phyloP scores from a whole-genome alignment of 1,140 invertebrate species.

The Asbolus verrucosus region DNA sequence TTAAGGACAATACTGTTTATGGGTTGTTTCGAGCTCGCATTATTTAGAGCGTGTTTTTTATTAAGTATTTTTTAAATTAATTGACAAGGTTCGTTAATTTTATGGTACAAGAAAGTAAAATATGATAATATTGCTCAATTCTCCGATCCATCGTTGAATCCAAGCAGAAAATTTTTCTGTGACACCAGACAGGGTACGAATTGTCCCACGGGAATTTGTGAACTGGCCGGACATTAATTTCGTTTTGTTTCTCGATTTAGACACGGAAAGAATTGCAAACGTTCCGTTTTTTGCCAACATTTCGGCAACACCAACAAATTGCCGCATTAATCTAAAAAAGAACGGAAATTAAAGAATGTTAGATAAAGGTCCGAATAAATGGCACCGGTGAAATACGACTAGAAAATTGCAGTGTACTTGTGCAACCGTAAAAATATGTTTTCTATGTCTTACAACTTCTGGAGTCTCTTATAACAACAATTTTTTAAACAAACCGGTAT shows the following conservation, averaged over 20 bases:
- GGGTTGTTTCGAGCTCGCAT: too few relatives aligned
- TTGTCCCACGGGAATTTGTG: constrained; percentile 43
- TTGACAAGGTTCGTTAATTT: constrained; percentile 32
- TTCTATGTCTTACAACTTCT: not conserved
- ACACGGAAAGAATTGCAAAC: constrained; percentile 40
- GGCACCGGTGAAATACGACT: not conserved
- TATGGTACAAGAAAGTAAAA: constrained; percentile 25
- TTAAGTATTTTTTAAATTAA: constrained; percentile 28
- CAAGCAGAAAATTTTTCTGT: not conserved
- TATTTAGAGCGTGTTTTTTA: constrained; percentile 34
- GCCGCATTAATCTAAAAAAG: constrained; percentile 6
- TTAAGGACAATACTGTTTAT: constrained; percentile 29
- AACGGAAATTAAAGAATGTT: constrained; percentile 11
- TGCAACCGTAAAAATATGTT: constrained; percentile 24
- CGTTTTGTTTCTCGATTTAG: constrained; percentile 24
- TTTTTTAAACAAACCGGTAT: constrained; percentile 41
- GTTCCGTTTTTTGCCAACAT: constrained; percentile 14
- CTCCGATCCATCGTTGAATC: not conserved
- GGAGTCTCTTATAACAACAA: not conserved
- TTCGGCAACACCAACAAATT: constrained; percentile 15
- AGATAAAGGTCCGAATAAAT: too few relatives aligned
- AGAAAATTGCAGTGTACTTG: constrained; percentile 41
- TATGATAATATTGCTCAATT: constrained; percentile 9
- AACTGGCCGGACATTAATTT: constrained; percentile 9
- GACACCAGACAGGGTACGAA: too few relatives aligned